Conservation (phyloP, 2,113 vertebrate species). For the Psittacara wagleri region DNA sequence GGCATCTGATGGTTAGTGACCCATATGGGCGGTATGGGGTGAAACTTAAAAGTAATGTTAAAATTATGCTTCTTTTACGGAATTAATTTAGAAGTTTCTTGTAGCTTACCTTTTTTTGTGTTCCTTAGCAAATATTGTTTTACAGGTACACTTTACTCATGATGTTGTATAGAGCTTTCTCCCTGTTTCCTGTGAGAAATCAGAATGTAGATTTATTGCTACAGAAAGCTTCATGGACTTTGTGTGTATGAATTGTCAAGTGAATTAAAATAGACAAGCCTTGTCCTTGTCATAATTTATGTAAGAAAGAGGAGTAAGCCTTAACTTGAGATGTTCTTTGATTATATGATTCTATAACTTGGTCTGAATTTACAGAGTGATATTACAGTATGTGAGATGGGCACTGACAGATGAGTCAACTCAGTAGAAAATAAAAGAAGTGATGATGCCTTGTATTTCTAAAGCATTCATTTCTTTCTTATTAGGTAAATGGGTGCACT, state of each 20-base stretch:
- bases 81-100: background rate
- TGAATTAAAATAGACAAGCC: background rate
- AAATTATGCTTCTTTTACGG: background rate
- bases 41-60: background rate
- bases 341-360: background rate
- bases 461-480: background rate
- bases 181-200: background rate
- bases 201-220: background rate
- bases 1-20: slow-evolving; percentile 79
- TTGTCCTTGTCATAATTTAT: background rate
- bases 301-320: background rate
- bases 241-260: background rate
- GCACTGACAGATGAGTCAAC: background rate
- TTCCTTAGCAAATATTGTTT: background rate
- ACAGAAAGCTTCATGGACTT: background rate
- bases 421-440: background rate
- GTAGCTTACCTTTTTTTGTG: background rate
- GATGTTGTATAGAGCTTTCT: background rate
- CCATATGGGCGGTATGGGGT: background rate
- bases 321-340: background rate
- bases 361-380: background rate
- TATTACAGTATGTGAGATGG: background rate
- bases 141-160: background rate
- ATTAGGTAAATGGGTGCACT: slow-evolving; percentile 90
- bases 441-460: background rate